Evolutionary conservation across 2,113 vertebrate genomes (phyloP), one percentile per base, ranked within the genome.

Genomic region (Bombycilla garrulus): DNA sequence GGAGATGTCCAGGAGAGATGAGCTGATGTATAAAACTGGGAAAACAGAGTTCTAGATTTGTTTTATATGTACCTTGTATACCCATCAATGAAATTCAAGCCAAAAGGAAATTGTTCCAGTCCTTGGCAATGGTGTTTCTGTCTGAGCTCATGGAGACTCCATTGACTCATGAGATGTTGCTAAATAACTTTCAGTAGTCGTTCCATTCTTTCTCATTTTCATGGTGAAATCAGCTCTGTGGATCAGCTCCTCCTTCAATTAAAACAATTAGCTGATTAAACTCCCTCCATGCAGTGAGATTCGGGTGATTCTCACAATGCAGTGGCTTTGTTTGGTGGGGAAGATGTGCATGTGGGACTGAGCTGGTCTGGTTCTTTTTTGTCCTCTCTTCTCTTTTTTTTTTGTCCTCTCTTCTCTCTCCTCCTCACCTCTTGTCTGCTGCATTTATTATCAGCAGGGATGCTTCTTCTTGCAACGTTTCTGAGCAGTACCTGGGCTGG

Each of bases 141-240:
- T 62, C 18, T 3, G 48, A 53, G 17, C 17, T 66, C 19, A 6
- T 4, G n/a, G 47, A 31, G 53, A 31, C 6, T n/a, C 48, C 42
- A 14, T 2, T 64, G 42, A 18, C 28, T 48, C 3, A 0, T 12
- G 28, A 87, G 25, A 38, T 1, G 0, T 19, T 57, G 58, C 29
- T 65, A 29, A 91, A 78, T 22, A 20, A 40, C 61, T 78, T 65
- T 26, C 58, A 31, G 19, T 28, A 56, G 18, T 51, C 70, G 64
- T 8, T 25, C 19, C 3, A 0, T 28, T 29, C 33, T 67, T 35
- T 40, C 35, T 44, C 12, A 3, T 65, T 71, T 25, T n/a, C 8
- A 0, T 8, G 22, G 26, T 64, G 51, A 8, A 47, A 28, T 83
- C 60, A 5, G 25, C 5, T 8, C 21, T 62, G 33, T 33, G 45